Conservation (phyloP, 2,888 invertebrate species). For the Dilophus febrilis region DNA sequence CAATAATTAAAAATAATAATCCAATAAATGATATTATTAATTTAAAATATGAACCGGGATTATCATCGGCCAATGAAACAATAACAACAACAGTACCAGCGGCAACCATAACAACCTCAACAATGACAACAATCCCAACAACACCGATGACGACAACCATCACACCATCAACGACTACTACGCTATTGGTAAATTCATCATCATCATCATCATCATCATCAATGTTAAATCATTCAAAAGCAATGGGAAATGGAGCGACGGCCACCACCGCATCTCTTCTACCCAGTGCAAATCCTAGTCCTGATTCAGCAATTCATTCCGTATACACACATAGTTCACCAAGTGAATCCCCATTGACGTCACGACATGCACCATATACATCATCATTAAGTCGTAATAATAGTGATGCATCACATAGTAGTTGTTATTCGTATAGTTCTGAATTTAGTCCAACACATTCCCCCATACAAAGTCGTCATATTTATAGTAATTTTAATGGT, state of each 20-base stretch:
- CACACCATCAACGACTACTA: conserved; percentile 12
- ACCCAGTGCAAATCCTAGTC: conserved; percentile 68
- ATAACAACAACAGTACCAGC: conserved; percentile 1
- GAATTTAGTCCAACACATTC: conserved; percentile 75
- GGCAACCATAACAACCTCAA: conserved; percentile 5
- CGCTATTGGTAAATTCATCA: conserved; percentile 39
- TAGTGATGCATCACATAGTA: conserved; percentile 79
- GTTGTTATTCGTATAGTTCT: conserved; percentile 73
- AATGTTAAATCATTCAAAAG: conserved; percentile 46
- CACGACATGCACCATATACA: conserved; percentile 62
- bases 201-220: no score
- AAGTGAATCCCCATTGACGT: conserved; percentile 71
- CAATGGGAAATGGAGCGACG: no score
- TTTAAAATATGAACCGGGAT: conserved; percentile 17
- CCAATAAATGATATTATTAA: conserved; percentile 25
- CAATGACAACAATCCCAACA: conserved; percentile 15
- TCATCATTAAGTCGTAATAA: conserved; percentile 77
- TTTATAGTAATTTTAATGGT: conserved; percentile 20
- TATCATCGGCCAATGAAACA: no score
- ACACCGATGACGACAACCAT: conserved; percentile 15
- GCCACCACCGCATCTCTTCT: conserved; percentile 36
- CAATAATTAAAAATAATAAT: no score
- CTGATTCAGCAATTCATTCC: conserved; percentile 78
- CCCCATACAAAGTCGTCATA: conserved; percentile 57
- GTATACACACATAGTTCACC: conserved; percentile 68